These are phyloP conservation scores for Stenchaetothrips biformis DNA, from an alignment of 2,888 invertebrate genomes.

Conservation along the genomic window DNA sequence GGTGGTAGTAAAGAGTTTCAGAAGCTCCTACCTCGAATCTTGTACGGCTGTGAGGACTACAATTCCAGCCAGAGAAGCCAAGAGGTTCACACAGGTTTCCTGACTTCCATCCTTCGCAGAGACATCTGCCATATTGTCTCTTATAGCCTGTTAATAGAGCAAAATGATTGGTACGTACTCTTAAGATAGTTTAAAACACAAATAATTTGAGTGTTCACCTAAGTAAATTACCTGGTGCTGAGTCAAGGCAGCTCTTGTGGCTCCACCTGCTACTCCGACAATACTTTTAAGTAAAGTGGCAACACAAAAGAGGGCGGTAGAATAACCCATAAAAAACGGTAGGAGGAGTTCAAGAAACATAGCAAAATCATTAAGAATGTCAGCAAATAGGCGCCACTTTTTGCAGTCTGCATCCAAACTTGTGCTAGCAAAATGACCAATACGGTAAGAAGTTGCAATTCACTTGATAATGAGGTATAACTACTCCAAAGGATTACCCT, in stretches of 20 bases:
- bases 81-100: conserved; percentile 90
- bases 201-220: conserved; percentile 11
- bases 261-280: conserved; percentile 82
- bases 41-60: conserved; percentile 64
- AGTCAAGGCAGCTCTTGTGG: conserved; percentile 86
- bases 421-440: conserved; percentile 48
- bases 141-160: conserved; percentile 56
- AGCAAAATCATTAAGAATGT: conserved; percentile 84
- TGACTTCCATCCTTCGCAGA: conserved; percentile 94
- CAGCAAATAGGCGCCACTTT: conserved; percentile 92
- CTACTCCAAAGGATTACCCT: conserved; percentile 57
- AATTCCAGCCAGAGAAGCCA: conserved; percentile 76
- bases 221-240: conserved; percentile 67
- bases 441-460: background rate
- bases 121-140: conserved; percentile 89
- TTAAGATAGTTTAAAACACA: background rate
- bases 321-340: conserved; percentile 60
- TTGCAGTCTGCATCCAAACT: conserved; percentile 87
- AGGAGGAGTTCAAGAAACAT: conserved; percentile 81
- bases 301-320: conserved; percentile 54
- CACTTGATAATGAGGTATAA: background rate
- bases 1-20: background rate
- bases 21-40: conserved; percentile 48
- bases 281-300: conserved; percentile 76
- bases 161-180: conserved; percentile 4